Percentiles rank a stretch among this genome's conserved stretches.
Conservation (phyloP, 2,797 vertebrate species). For the Enteromius anoplus region DNA sequence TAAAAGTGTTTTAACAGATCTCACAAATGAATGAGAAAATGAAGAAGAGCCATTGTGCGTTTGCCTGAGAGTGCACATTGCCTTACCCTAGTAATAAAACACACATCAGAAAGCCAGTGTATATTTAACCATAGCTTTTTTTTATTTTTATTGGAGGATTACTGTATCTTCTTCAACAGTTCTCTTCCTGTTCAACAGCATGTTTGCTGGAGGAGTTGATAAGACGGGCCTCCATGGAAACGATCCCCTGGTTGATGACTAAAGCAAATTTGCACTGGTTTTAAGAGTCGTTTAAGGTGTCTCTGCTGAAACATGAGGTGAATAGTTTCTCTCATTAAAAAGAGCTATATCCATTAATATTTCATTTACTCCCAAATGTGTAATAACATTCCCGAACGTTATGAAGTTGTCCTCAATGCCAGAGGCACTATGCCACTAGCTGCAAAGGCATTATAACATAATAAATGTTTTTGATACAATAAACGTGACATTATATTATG, state of each 20-base stretch:
- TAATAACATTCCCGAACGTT: background rate
- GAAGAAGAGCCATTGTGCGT: background rate
- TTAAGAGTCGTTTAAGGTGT: constrained; percentile 29
- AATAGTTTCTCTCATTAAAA: constrained; percentile 16
- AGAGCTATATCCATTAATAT: constrained; percentile 12
- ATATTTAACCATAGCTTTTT: background rate
- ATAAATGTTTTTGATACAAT: background rate
- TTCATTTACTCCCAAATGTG: constrained; percentile 19
- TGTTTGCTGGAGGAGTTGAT: constrained; percentile 18
- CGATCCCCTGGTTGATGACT: constrained; percentile 11
- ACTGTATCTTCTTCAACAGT: constrained; percentile 11
- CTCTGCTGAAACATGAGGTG: constrained; percentile 26
- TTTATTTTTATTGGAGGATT: constrained; percentile 14
- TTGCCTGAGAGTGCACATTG: background rate
- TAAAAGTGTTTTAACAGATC: background rate
- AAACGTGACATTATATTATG: background rate
- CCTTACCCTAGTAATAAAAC: background rate
- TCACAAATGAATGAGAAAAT: background rate
- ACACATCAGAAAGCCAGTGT: background rate
- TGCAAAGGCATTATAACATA: background rate
- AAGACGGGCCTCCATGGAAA: constrained; percentile 43
- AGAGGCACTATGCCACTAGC: background rate
- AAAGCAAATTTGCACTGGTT: constrained; percentile 23
- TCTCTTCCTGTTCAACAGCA: constrained; percentile 8
- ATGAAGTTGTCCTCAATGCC: background rate